Evolutionary conservation across 2,888 invertebrate genomes (phyloP), one percentile per base, ranked within the genome.

Genomic region (Lissocephala sabroskyi): DNA sequence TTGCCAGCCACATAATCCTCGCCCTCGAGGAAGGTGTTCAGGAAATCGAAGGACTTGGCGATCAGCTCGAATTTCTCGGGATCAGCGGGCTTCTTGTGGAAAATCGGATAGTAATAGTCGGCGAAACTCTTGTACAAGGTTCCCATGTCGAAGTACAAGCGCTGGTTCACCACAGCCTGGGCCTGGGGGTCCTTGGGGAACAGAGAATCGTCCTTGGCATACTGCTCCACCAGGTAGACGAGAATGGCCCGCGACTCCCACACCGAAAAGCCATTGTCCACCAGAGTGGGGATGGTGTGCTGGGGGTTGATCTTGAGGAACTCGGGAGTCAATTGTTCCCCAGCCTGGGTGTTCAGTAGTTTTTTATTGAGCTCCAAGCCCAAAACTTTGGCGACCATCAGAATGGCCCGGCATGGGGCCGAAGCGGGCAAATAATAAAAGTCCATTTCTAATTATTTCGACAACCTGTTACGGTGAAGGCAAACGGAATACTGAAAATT

Each of bases 191-290:
- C 92, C 75, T 90, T 92, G 2, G 95, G 95, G 70, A 87, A 89
- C 32, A 95, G 85, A 0, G 87, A 86, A 75, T 91, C 92, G 68
- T 91, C 89, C 82, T 92, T 92, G 47, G 90, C 93, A 81, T 95
- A 95, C 77, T 92, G 91, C 84, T 90, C 91, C 26, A 88, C 91
- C 79, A 96, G 86, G 84, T 96, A 96, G 1, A 88, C 86, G 82
- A 91, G 88, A 80, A 95, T 95, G 57, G 94, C 92, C 35, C 94
- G 91, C 41, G 95, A 95, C 86, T 96, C 96, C 89, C 91, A 92
- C 52, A 96, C 83, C 6, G 88, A 84, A 78, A 94, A 91, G 0
- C 93, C 95, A 71, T 92, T 90, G 85, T 96, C 96, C 56, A 92
- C 90, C 47, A 96, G 83, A 0, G 94, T 94, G 6, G 96, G 96